phyloP scores from a whole-genome alignment of 2,113 vertebrate genomes.

The Mesitornis unicolor region DNA sequence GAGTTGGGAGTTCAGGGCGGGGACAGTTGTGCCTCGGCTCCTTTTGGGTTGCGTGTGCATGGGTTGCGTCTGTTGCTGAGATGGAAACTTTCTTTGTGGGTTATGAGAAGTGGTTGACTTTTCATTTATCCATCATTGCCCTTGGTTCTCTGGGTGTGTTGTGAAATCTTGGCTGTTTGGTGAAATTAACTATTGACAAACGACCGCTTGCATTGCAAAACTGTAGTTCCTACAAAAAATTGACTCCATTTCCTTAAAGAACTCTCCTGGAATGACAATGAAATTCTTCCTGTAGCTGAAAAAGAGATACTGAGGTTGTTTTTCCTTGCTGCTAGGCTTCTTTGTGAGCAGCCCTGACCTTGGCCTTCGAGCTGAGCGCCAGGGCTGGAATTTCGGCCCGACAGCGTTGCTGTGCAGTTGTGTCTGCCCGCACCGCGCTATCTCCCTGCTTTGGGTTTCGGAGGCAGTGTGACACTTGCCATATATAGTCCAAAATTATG shows the following conservation, averaged over 20 bases:
- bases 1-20: background rate
- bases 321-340: background rate
- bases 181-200: background rate
- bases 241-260: background rate
- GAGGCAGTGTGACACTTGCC: background rate
- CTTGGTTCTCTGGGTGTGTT: background rate
- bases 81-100: background rate
- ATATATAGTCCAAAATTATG: background rate
- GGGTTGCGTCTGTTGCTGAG: background rate
- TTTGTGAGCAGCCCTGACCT: background rate
- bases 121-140: background rate
- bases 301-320: background rate
- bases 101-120: background rate
- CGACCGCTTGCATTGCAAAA: background rate
- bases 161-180: background rate
- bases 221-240: rapidly evolving
- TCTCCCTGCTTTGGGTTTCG: slow-evolving; percentile 5
- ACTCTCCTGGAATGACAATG: background rate
- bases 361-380: background rate
- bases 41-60: background rate
- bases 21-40: background rate
- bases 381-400: background rate
- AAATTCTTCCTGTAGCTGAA: background rate
- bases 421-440: slow-evolving; percentile 3
- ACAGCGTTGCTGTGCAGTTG: slow-evolving; percentile 29